phyloP scores from a whole-genome alignment of 2,797 vertebrate genomes.

The Chelon labrosus region DNA sequence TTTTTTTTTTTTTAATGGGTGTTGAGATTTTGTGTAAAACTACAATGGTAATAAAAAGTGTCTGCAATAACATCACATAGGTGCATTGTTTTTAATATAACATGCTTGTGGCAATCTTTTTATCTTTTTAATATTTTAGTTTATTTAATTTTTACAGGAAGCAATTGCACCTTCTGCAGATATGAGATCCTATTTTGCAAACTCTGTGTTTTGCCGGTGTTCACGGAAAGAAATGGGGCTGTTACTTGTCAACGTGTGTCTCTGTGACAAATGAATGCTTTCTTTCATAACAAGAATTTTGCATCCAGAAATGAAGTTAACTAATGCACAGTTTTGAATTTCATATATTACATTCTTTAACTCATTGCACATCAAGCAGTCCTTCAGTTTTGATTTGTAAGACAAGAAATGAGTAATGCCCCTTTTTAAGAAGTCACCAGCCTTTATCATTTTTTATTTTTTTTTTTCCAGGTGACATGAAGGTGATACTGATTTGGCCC shows the following conservation, averaged over 20 bases:
- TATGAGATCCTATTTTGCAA: neutral
- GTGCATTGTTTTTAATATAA: conserved; percentile 19
- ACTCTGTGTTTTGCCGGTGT: neutral
- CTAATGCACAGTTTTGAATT: conserved; percentile 5
- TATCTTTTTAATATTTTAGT: too few species aligned
- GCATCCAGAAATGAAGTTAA: neutral
- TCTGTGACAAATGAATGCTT: neutral
- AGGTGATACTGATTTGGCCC: conserved; percentile 80
- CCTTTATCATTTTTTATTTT: conserved; percentile 55
- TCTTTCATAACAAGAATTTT: neutral
- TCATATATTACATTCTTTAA: neutral
- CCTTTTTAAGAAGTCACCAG: conserved; percentile 52
- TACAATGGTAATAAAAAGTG: neutral
- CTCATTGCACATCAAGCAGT: neutral
- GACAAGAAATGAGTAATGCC: conserved; percentile 25
- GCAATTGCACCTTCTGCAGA: neutral
- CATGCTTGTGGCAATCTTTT: too few species aligned
- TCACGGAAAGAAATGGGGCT: neutral
- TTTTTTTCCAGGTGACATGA: conserved; percentile 77
- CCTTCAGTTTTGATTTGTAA: conserved; percentile 15
- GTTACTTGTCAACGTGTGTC: neutral
- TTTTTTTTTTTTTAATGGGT: neutral
- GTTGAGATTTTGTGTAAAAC: conserved; percentile 1
- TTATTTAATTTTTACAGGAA: neutral
- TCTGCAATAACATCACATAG: conserved; percentile 8